These are phyloP conservation scores for Lithobates pipiens DNA, from an alignment of 2,797 vertebrate species.

Conservation along the genomic window DNA sequence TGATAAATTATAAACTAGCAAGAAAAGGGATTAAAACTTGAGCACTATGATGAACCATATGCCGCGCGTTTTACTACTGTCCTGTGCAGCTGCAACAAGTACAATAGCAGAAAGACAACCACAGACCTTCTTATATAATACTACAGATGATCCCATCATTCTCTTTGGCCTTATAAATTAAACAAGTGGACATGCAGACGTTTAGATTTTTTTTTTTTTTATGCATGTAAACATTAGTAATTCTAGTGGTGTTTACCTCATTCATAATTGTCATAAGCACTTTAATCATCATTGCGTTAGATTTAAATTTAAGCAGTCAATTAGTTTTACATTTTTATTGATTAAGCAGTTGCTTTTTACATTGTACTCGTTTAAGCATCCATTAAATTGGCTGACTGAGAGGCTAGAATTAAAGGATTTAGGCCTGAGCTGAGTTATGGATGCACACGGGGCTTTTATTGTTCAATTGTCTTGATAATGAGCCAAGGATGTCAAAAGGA, in stretches of 20 bases:
- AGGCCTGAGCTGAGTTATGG: slow-evolving; percentile 15
- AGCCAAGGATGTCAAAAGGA: neutral
- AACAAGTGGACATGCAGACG: neutral
- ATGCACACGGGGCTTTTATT: slow-evolving; percentile 6
- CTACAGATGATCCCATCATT: neutral
- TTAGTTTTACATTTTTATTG: slow-evolving; percentile 63
- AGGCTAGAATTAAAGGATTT: slow-evolving; percentile 51
- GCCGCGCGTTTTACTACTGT: neutral
- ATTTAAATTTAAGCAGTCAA: slow-evolving; percentile 63
- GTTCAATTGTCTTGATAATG: slow-evolving; percentile 2
- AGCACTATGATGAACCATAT: slow-evolving; percentile 49
- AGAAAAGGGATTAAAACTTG: slow-evolving; percentile 51
- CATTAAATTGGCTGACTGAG: slow-evolving; percentile 58
- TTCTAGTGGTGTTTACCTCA: slow-evolving; percentile 43
- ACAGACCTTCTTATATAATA: neutral
- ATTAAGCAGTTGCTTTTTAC: slow-evolving; percentile 62
- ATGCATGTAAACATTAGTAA: slow-evolving; percentile 31
- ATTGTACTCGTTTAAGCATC: slow-evolving; percentile 59
- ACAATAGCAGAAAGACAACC: neutral
- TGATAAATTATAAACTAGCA: slow-evolving; percentile 47
- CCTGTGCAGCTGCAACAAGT: neutral
- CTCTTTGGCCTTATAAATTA: slow-evolving; percentile 4
- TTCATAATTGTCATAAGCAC: slow-evolving; percentile 56
- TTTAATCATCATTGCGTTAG: slow-evolving; percentile 57
- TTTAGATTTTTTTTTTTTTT: neutral